Base-by-base conservation (phyloP, 2,888 invertebrate genomes). In the Noctua pronuba region DNA sequence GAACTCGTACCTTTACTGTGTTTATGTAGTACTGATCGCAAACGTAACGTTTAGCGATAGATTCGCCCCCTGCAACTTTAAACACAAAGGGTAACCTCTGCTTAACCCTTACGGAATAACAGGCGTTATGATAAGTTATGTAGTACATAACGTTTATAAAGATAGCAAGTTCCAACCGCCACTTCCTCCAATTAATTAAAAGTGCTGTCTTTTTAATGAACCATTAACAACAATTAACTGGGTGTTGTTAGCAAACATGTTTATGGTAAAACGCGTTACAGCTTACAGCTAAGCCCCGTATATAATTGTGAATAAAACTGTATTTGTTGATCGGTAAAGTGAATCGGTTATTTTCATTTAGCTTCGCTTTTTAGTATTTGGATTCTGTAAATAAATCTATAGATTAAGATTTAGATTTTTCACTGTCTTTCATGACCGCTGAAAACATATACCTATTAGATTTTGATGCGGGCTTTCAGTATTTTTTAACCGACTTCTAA, bases 161-260 rank as follows among this genome's bases (percentile, higher is more conserved):
- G 73, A 71, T 46, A 75, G 64, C 72, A 28, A 28, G 28, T 52
- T 38, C 5, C 44, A 70, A 75, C 49, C 31, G 65, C 62, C 52
- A 83, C 69, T 75, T 87, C 80, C 85, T 79, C 60, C 44, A 81
- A 77, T 74, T 77, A 67, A 79, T 83, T 75, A 46, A 75, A 65
- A 24, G 75, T n/a, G 62, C 70, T 62, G 64, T 65, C 46, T 77
- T 77, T 80, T 79, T 79, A 85, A 77, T 77, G 65, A 75, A 78
- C 80, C 78, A 86, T 84, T 86, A 73, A 82, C 75, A 78, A 77
- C 84, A 88, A 88, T 88, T 88, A 82, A 75, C 66, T 72, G 65
- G 62, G 44, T 79, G 71, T 62, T 76, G 79, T 77, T 66, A 74
- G 64, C 60, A 55, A 75, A 79, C 77, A 65, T 46, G 68, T 73